These are phyloP conservation scores for Hermaeophaga mercurialis DNA, from an alignment of 2,888 invertebrate species.

Conservation along the genomic window DNA sequence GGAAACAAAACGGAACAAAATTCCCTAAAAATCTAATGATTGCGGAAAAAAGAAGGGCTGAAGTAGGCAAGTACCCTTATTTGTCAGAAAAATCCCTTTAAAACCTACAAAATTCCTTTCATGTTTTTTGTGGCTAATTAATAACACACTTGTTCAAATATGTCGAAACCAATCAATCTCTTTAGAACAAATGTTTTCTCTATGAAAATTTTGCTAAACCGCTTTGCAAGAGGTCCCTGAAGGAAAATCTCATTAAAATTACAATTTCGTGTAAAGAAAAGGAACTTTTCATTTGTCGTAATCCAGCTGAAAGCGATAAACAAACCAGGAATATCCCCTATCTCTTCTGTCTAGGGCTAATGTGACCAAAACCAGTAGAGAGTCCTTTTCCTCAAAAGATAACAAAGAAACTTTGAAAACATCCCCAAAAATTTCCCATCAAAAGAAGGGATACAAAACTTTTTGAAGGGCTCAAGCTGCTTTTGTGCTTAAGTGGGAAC, in stretches of 20 bases:
- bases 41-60: too few species aligned
- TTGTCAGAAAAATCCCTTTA: too few species aligned
- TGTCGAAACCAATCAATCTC: neutral
- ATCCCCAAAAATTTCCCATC: constrained; percentile 17
- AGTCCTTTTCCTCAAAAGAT: constrained; percentile 18
- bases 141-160: too few species aligned
- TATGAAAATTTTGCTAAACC: neutral
- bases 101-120: too few species aligned
- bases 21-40: too few species aligned
- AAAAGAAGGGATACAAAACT: constrained; percentile 25
- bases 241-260: constrained; percentile 20
- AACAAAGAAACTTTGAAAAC: constrained; percentile 21
- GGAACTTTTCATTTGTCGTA: constrained; percentile 15
- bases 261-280: constrained; percentile 6
- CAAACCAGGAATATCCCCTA: constrained; percentile 20
- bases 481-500: constrained; percentile 25
- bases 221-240: neutral
- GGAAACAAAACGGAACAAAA: too few species aligned
- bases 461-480: constrained; percentile 29
- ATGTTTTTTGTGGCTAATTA: too few species aligned
- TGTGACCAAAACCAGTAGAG: constrained; percentile 16
- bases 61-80: too few species aligned
- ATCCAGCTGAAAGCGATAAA: constrained; percentile 18
- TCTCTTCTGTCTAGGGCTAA: constrained; percentile 14
- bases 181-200: neutral